Evolutionary conservation across 2,113 vertebrate genomes (phyloP), one percentile per base, ranked within the genome.

Genomic region (Catharus minimus): DNA sequence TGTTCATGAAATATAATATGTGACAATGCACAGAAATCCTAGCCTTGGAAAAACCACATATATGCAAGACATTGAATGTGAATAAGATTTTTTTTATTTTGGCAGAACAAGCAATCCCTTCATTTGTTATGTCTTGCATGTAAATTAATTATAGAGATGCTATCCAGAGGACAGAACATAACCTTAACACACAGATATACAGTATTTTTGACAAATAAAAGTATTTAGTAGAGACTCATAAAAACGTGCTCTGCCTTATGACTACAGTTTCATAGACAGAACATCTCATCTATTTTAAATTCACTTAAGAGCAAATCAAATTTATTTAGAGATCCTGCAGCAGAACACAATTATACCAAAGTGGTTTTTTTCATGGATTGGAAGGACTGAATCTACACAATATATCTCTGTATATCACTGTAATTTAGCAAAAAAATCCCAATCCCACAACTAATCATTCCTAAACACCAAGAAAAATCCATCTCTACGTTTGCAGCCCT

Each of bases 161-260:
- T 83, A 95, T 90, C 86, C 90, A 94, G 74, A 93, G 80, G 76
- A 82, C 76, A 93, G 76, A 80, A 78, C 41, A 62, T 6, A 77
- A 62, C n/a, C 67, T 67, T 56, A 81, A 57, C 27, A 66, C 33
- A 74, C 5, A 86, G 23, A 56, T 50, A 69, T 1, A 62, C 41
- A 26, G 27, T 41, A 74, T 64, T 91, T 95, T 78, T 92, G 23
- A 93, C 72, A 83, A 89, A 85, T 50, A 68, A 43, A 68, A 81
- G 28, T 67, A 88, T 68, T 81, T 75, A 83, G 46, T 3, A 82
- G 50, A 88, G 49, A 33, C 21, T 80, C 49, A 52, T 8, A 80
- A 38, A 80, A 88, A 91, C 81, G 30, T 58, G 44, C 23, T 85
- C 52, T 88, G 36, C 28, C 52, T 92, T 77, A 82, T 27, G 30